Evolutionary conservation across 2,888 invertebrate species (phyloP), one percentile per base, ranked within the genome.

Genomic region (Xylota segnis): DNA sequence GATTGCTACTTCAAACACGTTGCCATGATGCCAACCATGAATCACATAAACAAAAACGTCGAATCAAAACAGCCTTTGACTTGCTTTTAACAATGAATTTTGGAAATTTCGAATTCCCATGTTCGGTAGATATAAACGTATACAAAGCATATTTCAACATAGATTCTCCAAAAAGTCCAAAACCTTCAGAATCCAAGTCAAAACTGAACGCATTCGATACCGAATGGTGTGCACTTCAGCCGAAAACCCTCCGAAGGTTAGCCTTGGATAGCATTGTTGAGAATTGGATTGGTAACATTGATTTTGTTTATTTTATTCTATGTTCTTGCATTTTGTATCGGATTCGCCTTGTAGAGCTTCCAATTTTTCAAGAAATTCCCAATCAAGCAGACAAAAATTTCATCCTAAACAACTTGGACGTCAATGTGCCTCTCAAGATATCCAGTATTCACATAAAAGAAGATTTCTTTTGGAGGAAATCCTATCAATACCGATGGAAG

Each of bases 381-480:
- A 83, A 88, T 2, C 90, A 90, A 58, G 90, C 90, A 56, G 92
- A 92, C 89, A 90, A 90, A 83, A 91, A 91, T 88, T 92, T 92
- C 72, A 87, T 92, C 66, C 89, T 92, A 43, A 90, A 90, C 77
- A 90, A 92, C 86, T 87, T 92, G 84, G 90, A 90, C 88, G 89
- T 90, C 9, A 89, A 90, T 84, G 87, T 92, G 71, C 91, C 92
- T 37, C 87, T 92, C 37, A 90, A 91, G 88, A 88, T 90, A 78
- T 90, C 92, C 79, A 90, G 90, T 87, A 70, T 88, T 14, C 89
- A 91, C 88, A 92, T 92, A 37, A 90, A 89, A 40, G 91, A 91
- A 29, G 91, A 92, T 83, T 90, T 90, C 88, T 92, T 92, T 87
- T 92, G 92, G 92, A 89, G 89, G 6, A 89, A 91, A 52, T 89